Conservation (phyloP, 2,888 invertebrate species). For the Standfussiana lucernea region DNA sequence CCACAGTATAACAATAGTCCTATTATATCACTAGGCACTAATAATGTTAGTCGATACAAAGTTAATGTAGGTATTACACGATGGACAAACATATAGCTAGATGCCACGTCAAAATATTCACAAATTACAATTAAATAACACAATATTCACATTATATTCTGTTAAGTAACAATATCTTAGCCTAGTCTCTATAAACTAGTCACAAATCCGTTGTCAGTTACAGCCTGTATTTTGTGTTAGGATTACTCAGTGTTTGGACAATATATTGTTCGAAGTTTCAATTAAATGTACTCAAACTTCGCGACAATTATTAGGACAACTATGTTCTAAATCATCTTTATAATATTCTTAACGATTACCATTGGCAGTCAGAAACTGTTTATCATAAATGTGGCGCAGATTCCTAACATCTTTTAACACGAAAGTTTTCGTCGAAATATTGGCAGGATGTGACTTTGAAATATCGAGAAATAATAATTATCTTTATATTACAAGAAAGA, state of each 20-base stretch:
- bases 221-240: conserved; percentile 85
- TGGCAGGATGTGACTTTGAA: conserved; percentile 53
- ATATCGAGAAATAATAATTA: conserved; percentile 49
- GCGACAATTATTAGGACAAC: conserved; percentile 46
- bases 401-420: conserved; percentile 43
- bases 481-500: conserved; percentile 46
- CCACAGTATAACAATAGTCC: conserved; percentile 66
- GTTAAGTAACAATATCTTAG: conserved; percentile 88
- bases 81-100: conserved; percentile 77
- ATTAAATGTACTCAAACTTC: conserved; percentile 54
- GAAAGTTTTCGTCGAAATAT: conserved; percentile 24
- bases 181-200: conserved; percentile 79
- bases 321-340: conserved; percentile 56
- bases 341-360: conserved; percentile 63
- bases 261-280: conserved; percentile 61
- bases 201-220: conserved; percentile 90
- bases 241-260: conserved; percentile 72
- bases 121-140: conserved; percentile 85
- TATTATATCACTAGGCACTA: conserved; percentile 75
- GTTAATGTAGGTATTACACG: conserved; percentile 68
- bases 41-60: conserved; percentile 72
- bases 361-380: conserved; percentile 72
- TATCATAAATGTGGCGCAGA: conserved; percentile 56
- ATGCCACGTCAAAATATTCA: conserved; percentile 82
- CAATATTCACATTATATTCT: conserved; percentile 83